Base-by-base conservation (phyloP, 2,797 vertebrate species). In the Onychomys torridus region DNA sequence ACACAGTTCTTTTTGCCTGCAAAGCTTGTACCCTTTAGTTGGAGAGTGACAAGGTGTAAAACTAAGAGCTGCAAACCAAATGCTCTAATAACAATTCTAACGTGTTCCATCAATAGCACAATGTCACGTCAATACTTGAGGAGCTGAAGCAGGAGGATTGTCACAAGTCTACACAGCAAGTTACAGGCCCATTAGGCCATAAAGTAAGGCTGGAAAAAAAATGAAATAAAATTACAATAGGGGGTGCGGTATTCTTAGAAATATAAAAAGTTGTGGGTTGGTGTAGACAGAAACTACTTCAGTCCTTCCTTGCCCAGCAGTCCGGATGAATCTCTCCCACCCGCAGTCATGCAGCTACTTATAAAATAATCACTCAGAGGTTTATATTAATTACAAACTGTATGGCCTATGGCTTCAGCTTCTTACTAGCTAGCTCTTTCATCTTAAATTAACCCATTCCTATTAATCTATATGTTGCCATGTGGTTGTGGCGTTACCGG, bases 221-320 rank as follows among this genome's bases (percentile, higher is more conserved):
- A 79, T 19, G 34, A 79, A 79, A 55, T 19, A 16, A 55, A 67
- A 85, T 32, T 12, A 55, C 40, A 87, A 29, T 19, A 40, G n/a
- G n/a, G n/a, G 88, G n/a, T n/a, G n/a, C 55, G 52, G 37, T 32
- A 29, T 27, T 95, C n/a, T 81, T 89, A 77, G 40, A 69, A 92
- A 65, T 17, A 7, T 13, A 55, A 40, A 87, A 87, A 1, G 67
- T 17, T 37, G 63, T 65, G 83, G 63, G 32, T 34, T 69, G 34
- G 32, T 52, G 12, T 52, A 55, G 52, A 55, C 52, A 17, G 16
- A 55, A 55, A 55, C 52, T 55, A 4, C 16, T 55, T 17, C 52
- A 5, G 52, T 55, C 52, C 52, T 17, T 3, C 3, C 52, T 55
- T 55, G 52, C 14, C 14, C 52, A 16, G 52, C 14, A 55, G 52